phyloP scores from a whole-genome alignment of 1,140 invertebrate genomes.

The Drosophila santomea region DNA sequence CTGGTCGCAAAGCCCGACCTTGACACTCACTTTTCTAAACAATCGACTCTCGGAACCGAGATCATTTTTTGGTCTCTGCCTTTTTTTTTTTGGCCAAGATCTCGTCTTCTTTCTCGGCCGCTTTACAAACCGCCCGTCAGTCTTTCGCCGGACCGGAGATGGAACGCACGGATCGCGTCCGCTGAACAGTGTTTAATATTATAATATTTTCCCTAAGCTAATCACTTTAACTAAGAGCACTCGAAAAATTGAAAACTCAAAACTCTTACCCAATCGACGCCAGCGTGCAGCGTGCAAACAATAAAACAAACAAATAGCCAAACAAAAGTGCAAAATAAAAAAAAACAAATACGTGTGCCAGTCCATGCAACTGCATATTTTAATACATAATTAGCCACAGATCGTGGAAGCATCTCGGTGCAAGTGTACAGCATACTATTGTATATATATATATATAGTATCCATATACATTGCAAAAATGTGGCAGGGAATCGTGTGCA shows the following conservation, averaged over 20 bases:
- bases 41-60: conserved; percentile 52
- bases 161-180: conserved; percentile 56
- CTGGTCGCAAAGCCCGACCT: conserved; percentile 72
- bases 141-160: conserved; percentile 72
- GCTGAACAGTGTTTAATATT: conserved; percentile 8
- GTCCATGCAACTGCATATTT: conserved; percentile 70
- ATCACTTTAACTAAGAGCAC: conserved; percentile 13
- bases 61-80: conserved; percentile 48
- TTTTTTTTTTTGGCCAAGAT: conserved; percentile 64
- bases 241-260: not conserved
- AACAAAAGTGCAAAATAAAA: conserved; percentile 26
- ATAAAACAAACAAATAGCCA: conserved; percentile 17
- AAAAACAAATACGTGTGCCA: conserved; percentile 46
- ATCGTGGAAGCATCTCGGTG: conserved; percentile 18
- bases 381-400: conserved; percentile 69
- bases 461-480: conserved; percentile 40
- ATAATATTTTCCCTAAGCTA: conserved; percentile 11
- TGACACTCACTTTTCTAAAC: conserved; percentile 84
- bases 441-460: not conserved
- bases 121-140: conserved; percentile 59
- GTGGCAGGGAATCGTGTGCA: conserved; percentile 74
- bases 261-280: conserved; percentile 54
- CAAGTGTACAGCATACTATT: conserved; percentile 13
- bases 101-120: conserved; percentile 82
- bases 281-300: conserved; percentile 72